Conservation (phyloP, 1,140 invertebrate species). For the Macrocentrus cingulum region DNA sequence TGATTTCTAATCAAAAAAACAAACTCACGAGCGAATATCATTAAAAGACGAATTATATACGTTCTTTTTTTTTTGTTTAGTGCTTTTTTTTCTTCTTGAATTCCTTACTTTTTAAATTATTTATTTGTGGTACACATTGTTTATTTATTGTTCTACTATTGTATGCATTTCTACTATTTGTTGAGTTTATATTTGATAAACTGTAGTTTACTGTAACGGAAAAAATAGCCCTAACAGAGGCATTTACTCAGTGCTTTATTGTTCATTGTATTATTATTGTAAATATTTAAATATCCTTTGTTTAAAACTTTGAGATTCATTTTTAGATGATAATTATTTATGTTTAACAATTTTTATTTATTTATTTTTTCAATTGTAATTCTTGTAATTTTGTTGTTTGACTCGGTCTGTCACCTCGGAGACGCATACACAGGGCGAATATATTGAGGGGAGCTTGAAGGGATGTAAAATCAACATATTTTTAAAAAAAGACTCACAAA, state of each 20-base stretch:
- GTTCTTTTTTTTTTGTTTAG: constrained; percentile 29
- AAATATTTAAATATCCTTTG: too few species aligned
- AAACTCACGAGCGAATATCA: constrained; percentile 52
- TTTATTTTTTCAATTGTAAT: neutral
- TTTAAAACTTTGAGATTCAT: too few species aligned
- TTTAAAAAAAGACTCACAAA: constrained; percentile 50
- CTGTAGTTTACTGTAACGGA: constrained; percentile 57
- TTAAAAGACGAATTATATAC: constrained; percentile 52
- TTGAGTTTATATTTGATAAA: constrained; percentile 57
- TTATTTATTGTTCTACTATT: constrained; percentile 56
- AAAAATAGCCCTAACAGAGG: constrained; percentile 57
- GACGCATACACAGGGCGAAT: constrained; percentile 44
- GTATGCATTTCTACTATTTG: constrained; percentile 53
- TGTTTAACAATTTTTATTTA: neutral
- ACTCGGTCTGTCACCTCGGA: constrained; percentile 47
- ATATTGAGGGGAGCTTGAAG: constrained; percentile 31
- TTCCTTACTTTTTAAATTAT: constrained; percentile 55
- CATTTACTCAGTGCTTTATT: constrained; percentile 50
- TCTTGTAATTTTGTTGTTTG: neutral
- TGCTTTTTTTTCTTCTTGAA: constrained; percentile 17
- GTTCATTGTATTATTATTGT: neutral
- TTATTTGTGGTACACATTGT: constrained; percentile 55
- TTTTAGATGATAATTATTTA: neutral
- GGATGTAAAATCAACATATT: constrained; percentile 49
- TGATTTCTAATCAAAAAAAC: too few species aligned